These are phyloP conservation scores for Anhinga rufa DNA, from an alignment of 2,113 vertebrate genomes.

Conservation along the genomic window DNA sequence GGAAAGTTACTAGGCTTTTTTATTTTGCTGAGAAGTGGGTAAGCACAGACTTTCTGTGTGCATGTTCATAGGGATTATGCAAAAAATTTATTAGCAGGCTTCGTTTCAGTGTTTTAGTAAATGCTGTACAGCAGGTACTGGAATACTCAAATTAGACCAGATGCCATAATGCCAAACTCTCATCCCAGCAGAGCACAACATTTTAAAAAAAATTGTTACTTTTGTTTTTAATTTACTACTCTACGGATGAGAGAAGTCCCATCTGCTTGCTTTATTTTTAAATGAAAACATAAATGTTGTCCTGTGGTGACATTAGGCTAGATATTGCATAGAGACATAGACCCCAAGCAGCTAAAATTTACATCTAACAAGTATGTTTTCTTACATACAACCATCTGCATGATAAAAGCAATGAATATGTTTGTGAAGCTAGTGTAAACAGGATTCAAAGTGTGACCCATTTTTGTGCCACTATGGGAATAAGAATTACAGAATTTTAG, in stretches of 20 bases:
- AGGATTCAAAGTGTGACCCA: neutral
- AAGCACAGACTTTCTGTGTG: neutral
- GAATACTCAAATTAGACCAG: slow-evolving; percentile 14
- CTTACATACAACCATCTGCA: slow-evolving; percentile 15
- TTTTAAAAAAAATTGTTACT: neutral
- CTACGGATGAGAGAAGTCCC: slow-evolving; percentile 25
- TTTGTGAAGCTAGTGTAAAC: neutral
- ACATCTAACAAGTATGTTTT: slow-evolving; percentile 33
- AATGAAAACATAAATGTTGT: slow-evolving; percentile 48
- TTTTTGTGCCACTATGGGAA: neutral
- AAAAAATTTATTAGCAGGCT: neutral
- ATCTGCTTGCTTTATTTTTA: slow-evolving; percentile 53
- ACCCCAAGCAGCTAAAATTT: slow-evolving; percentile 40
- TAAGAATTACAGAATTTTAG: slow-evolving; percentile 14
- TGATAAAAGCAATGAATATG: neutral
- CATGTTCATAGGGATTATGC: neutral
- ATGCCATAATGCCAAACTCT: neutral
- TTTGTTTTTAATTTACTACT: slow-evolving; percentile 45
- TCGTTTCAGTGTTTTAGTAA: neutral
- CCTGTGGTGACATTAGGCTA: slow-evolving; percentile 33
- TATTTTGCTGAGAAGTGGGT: neutral
- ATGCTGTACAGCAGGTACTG: neutral
- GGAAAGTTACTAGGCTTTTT: neutral
- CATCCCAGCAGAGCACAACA: neutral
- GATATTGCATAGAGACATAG: neutral